Evolutionary conservation across 2,113 vertebrate genomes (phyloP), one percentile per base, ranked within the genome.

Genomic region (Psilopogon haemacephalus): DNA sequence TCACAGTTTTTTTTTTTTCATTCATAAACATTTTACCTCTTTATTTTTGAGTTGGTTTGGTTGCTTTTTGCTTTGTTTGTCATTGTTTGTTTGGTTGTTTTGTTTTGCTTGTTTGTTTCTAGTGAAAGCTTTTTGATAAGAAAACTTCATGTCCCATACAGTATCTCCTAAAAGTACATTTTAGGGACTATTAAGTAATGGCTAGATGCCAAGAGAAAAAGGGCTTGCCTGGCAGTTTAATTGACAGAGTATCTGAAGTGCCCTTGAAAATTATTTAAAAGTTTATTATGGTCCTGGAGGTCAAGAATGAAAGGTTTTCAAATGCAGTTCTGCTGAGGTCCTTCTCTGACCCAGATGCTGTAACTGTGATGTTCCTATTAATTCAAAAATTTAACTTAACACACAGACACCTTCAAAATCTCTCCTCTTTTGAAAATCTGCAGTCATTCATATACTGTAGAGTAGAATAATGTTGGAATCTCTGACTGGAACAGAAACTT

Each of bases 251-350:
- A 94, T 75, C 93, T 93, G 67, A 94, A 94, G 87, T 67, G 85
- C 85, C 96, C 94, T 96, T 97, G 96, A 90, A 94, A 95, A 95
- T 92, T 93, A 95, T 96, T 95, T 93, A 75, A 82, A 95, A 94
- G 91, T 96, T 96, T 94, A 95, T 94, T 93, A 80, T 32, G 62
- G 89, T 95, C 89, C 89, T 95, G 79, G 88, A 96, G 96, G 94
- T 97, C 94, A 94, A 93, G 92, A 95, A 94, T 87, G 81, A 95
- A 95, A 95, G 63, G 91, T 91, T 94, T 96, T 91, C 90, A 96
- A 95, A 77, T 90, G 91, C 87, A 91, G 67, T 56, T 95, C 91
- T 44, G 16, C 68, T 40, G 69, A 95, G 87, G 87, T 94, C 87
- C 88, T 94, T 93, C 74, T 89, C 80, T 94, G 93, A 91, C 91